Evolutionary conservation across 2,113 vertebrate species (phyloP), one percentile per base, ranked within the genome.

Genomic region (Stegostoma tigrinum): DNA sequence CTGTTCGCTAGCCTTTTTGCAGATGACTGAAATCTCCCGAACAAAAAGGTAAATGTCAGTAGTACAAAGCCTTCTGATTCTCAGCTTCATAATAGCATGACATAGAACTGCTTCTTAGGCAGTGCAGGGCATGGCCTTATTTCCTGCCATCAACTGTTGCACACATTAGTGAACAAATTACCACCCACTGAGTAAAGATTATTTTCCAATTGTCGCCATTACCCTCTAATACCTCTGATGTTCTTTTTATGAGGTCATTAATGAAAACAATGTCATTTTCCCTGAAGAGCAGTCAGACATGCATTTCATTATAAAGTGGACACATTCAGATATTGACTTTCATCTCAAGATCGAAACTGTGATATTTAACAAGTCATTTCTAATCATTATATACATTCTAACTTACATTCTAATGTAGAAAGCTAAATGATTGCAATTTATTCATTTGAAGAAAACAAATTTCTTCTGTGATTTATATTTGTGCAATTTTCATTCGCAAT

Each of bases 251-350:
- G 94, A 72, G 94, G 94, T 70, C 94, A 72, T 95, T 95, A 95
- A 34, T 95, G 67, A 95, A 95, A 95, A 72, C 94, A 95, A 75
- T 95, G 94, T 95, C 42, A 95, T 95, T 72, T 72, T 75, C 67
- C 45, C 94, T 95, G 94, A 95, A 95, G 94, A 95, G 68, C 94
- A 75, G 45, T 70, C 94, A 95, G 94, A 95, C 27, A 95, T 95
- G 27, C 45, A 52, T 72, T 95, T 70, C 94, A 75, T 95, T 95
- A 72, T 52, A 90, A 90, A 70, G 67, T 48, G 27, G 27, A 72
- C 87, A 93, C 67, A 95, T 48, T 95, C 67, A 70, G 24, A 95
- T 95, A 95, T 75, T 24, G 23, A 24, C 24, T 72, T 95, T 45
- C 67, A 95, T 52, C 45, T 95, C 94, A 52, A 48, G 67, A 72